Percentiles rank a stretch among this genome's conserved stretches.
These are phyloP conservation scores for Megaleporinus macrocephalus DNA, from an alignment of 2,113 vertebrate species.

Conservation along the genomic window DNA sequence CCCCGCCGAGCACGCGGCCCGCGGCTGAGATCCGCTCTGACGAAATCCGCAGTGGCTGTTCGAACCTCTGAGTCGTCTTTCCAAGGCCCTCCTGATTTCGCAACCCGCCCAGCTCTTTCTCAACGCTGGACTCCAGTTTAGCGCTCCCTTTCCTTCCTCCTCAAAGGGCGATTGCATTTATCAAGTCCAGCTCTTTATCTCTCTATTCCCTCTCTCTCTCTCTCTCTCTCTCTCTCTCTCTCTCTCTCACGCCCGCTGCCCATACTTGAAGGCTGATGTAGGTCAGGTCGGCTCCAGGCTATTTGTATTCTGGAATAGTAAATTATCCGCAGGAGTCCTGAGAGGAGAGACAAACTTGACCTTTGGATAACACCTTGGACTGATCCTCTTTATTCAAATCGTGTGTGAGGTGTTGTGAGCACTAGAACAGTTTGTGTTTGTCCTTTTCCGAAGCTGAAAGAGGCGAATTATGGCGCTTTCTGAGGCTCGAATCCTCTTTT, in stretches of 20 bases:
- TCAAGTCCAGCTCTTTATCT: slow-evolving; percentile 54
- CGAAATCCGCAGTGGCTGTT: slow-evolving; percentile 1
- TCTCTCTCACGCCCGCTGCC: slow-evolving; percentile 29
- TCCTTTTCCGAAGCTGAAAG: slow-evolving; percentile 34
- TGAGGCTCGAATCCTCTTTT: background rate
- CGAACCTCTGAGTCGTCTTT: background rate
- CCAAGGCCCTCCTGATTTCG: slow-evolving; percentile 38
- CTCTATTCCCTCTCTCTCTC: slow-evolving; percentile 15
- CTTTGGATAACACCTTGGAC: slow-evolving; percentile 57
- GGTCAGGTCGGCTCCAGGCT: slow-evolving; percentile 48
- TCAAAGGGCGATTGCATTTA: slow-evolving; percentile 47
- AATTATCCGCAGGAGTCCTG: slow-evolving; percentile 51
- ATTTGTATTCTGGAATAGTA: slow-evolving; percentile 51
- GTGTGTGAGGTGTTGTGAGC: slow-evolving; percentile 33
- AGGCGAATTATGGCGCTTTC: slow-evolving; percentile 32
- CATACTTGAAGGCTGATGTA: slow-evolving; percentile 53
- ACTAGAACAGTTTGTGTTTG: slow-evolving; percentile 35
- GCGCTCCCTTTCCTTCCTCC: slow-evolving; percentile 57
- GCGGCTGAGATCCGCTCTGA: slow-evolving; percentile 21
- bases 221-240: slow-evolving; percentile 41
- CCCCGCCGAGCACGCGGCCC: slow-evolving; percentile 18
- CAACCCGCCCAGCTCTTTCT: slow-evolving; percentile 31
- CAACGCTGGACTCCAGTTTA: slow-evolving; percentile 40
- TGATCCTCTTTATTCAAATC: slow-evolving; percentile 53
- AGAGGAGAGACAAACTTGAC: slow-evolving; percentile 53